Base-by-base conservation (phyloP, 1,140 invertebrate genomes). In the Orchesella cincta region DNA sequence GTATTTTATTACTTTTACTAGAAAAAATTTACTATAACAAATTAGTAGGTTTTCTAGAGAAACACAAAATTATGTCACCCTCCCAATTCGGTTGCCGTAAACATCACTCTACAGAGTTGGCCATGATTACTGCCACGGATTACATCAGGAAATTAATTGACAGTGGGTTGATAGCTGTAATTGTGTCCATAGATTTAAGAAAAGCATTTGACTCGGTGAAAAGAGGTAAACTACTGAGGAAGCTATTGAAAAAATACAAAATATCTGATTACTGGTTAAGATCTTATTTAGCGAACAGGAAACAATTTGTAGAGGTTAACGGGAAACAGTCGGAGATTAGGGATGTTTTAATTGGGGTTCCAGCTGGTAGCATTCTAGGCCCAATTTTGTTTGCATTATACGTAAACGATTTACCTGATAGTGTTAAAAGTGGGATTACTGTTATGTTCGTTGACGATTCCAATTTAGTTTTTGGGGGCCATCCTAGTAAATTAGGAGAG, bases 381-480 rank as follows among this genome's bases (percentile, higher is more conserved):
- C 73, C 73, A 46, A 36, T 62, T 35, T 52, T 77, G 71, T 73
- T 77, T 31, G 39, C 76, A 28, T 77, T 34, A 26, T 70, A 51
- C 28, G 31, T 77, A 54, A 77, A 74, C 31, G 71, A 74, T 36
- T 39, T 77, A 18, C 31, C 33, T 12, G 72, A 71, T 29, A 29
- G 34, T 1, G 28, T 77, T 26, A 31, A n/a, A 16, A 57, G 52
- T 29, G 78, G 70, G 8, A 57, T 1, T 2, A n/a, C 62, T 1
- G n/a, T 39, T 20, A 73, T 71, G 67, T 76, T 71, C 33, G 75
- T 72, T 51, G 75, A 76, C 34, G 75, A 76, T 35, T 26, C 36
- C 14, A 46, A 72, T 72, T 36, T 76, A 28, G 20, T 76, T 12
- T 76, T 76, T 72, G 28, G n/a, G n/a, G 75, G 26, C 18, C 51